Conservation (phyloP, 2,113 vertebrate species). For the Corythornis madagascariensis region DNA sequence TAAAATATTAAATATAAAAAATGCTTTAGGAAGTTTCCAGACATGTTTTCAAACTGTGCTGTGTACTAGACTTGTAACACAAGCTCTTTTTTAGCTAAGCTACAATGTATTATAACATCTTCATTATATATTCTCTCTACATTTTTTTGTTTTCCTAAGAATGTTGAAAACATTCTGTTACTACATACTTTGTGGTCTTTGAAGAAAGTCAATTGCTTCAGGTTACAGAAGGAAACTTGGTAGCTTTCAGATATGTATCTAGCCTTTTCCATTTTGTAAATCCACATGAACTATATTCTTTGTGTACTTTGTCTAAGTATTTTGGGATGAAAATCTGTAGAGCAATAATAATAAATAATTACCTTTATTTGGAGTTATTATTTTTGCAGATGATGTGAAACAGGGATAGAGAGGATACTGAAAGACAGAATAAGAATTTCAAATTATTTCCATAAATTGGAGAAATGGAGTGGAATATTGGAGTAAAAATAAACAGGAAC, state of each 20-base stretch:
- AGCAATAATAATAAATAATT: neutral
- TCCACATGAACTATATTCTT: neutral
- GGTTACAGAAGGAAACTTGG: neutral
- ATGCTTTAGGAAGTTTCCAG: neutral
- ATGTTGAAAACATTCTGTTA: neutral
- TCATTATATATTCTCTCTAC: neutral
- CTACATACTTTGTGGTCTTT: neutral
- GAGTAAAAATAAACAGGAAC: neutral
- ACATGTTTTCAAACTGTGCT: neutral
- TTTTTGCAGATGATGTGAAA: neutral
- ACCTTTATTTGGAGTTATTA: neutral
- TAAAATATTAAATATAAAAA: neutral
- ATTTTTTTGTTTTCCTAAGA: neutral
- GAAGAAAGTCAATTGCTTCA: neutral
- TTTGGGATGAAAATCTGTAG: neutral
- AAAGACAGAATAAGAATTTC: neutral
- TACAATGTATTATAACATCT: neutral
- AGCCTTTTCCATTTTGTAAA: neutral
- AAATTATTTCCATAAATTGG: neutral
- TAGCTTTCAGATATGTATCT: neutral
- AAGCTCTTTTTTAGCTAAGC: neutral
- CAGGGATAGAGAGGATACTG: neutral
- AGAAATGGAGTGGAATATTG: neutral
- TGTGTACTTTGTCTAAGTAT: neutral
- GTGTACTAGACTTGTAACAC: neutral